phyloP scores from a whole-genome alignment of 2,113 vertebrate genomes.

The Halcyon malimbica region DNA sequence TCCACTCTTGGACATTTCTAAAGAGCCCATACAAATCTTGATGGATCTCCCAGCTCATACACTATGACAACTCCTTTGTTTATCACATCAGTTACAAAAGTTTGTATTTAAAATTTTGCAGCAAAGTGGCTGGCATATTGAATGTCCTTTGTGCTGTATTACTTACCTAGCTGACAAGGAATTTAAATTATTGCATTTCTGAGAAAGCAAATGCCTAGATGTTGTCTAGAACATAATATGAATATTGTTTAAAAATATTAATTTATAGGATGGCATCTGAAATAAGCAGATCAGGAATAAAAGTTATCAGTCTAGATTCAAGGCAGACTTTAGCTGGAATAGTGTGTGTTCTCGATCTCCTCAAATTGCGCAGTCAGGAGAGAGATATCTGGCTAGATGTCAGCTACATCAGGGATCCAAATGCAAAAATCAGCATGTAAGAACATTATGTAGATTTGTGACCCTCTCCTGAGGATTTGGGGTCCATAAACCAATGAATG shows the following conservation, averaged over 20 bases:
- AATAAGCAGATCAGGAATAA: background rate
- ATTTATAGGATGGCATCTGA: background rate
- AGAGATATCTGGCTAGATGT: slow-evolving; percentile 58
- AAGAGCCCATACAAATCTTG: background rate
- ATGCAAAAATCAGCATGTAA: slow-evolving; percentile 51
- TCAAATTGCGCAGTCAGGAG: background rate
- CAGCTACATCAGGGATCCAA: slow-evolving; percentile 62
- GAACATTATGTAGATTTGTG: slow-evolving; percentile 64
- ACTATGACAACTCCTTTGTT: background rate
- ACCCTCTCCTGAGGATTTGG: slow-evolving; percentile 39
- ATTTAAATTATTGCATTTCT: background rate
- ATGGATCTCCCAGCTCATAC: background rate
- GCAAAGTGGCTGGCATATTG: background rate
- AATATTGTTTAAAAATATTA: background rate
- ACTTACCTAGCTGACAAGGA: background rate
- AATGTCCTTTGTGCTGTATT: background rate
- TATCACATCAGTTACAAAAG: background rate
- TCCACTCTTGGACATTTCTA: background rate
- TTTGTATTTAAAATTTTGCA: background rate
- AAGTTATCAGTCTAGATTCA: slow-evolving; percentile 5
- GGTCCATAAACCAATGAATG: slow-evolving; percentile 52
- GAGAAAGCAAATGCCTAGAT: background rate
- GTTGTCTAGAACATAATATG: background rate
- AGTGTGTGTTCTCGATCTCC: background rate
- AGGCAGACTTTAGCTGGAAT: background rate